Evolutionary conservation across 2,797 vertebrate genomes (phyloP).

Genomic region (Bradypodion ventrale): DNA sequence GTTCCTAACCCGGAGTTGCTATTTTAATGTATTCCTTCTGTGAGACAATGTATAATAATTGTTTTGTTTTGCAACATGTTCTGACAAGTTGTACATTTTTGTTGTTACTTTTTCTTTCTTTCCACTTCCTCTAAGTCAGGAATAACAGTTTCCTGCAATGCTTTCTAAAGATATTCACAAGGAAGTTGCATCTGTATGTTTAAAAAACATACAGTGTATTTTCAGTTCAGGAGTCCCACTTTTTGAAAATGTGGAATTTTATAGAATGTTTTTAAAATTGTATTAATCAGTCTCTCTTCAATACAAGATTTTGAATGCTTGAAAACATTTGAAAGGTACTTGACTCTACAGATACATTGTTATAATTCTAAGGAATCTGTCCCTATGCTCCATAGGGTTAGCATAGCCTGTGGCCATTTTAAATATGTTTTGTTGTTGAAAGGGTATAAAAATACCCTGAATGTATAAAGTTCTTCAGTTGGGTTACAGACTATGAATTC

Average conservation of each 20-base stretch:
- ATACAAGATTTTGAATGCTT: constrained; percentile 34
- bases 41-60: constrained; percentile 49
- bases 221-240: constrained; percentile 60
- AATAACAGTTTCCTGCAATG: constrained; percentile 70
- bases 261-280: constrained; percentile 49
- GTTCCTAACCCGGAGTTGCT: constrained; percentile 31
- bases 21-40: constrained; percentile 39
- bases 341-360: constrained; percentile 47
- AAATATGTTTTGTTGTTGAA: constrained; percentile 59
- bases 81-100: constrained; percentile 52
- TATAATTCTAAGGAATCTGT: constrained; percentile 36
- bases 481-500: constrained; percentile 60
- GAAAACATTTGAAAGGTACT: constrained; percentile 42
- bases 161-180: constrained; percentile 66
- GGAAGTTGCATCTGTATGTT: constrained; percentile 68
- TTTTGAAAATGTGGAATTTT: constrained; percentile 57
- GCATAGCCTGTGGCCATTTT: constrained; percentile 56
- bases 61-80: constrained; percentile 61
- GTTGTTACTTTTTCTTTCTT: constrained; percentile 66
- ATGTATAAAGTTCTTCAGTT: constrained; percentile 53
- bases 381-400: constrained; percentile 49
- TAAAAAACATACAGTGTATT: constrained; percentile 55
- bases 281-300: constrained; percentile 57
- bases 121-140: constrained; percentile 63
- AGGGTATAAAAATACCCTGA: constrained; percentile 46